Evolutionary conservation across 2,888 invertebrate genomes (phyloP).

Genomic region (Brachylomia viminalis): DNA sequence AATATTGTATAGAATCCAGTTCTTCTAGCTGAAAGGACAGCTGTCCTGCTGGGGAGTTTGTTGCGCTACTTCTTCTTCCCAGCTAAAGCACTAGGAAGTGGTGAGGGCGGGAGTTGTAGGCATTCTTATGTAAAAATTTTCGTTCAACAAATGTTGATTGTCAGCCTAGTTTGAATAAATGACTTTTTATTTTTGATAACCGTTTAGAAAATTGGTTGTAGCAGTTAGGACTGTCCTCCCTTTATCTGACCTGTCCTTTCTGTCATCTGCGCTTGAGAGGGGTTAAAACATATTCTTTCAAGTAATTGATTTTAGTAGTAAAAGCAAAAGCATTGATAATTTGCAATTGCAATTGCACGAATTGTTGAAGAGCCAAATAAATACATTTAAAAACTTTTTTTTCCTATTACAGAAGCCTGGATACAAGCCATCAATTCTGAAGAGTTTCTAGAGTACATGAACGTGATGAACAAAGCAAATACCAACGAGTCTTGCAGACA

Average conservation of each 20-base stretch:
- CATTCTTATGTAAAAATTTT: too few species aligned
- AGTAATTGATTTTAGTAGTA: neutral
- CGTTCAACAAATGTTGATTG: too few species aligned
- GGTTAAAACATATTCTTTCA: neutral
- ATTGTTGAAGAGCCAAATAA: too few species aligned
- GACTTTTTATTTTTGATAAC: too few species aligned
- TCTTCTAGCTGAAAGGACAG: too few species aligned
- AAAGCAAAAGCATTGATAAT: neutral
- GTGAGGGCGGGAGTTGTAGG: too few species aligned
- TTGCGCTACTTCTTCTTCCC: too few species aligned
- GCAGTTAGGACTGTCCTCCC: neutral
- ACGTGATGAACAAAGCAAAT: conserved; percentile 68
- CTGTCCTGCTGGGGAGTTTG: too few species aligned
- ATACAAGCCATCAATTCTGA: conserved; percentile 66
- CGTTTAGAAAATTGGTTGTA: neutral
- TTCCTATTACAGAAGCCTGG: conserved; percentile 69
- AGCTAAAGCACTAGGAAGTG: too few species aligned
- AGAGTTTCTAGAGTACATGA: conserved; percentile 68
- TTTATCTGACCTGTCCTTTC: neutral
- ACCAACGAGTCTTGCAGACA: conserved; percentile 75
- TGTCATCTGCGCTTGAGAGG: too few species aligned
- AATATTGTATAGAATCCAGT: too few species aligned
- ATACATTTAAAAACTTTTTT: neutral
- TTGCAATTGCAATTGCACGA: neutral
- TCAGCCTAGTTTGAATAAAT: too few species aligned